Conservation (phyloP, 2,113 vertebrate species). For the Uria lomvia region DNA sequence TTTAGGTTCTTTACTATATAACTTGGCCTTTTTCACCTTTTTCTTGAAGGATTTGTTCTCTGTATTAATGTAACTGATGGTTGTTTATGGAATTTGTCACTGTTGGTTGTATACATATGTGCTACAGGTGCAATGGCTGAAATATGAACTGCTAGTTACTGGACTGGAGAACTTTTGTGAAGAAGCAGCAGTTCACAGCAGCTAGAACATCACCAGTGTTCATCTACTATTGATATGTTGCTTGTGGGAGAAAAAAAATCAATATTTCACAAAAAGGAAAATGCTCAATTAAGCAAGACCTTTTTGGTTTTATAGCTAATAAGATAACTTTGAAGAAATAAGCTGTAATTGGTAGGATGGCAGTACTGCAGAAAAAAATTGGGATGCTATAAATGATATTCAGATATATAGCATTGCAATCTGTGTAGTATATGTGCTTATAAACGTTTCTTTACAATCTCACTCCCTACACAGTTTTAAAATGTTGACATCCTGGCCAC, state of each 20-base stretch:
- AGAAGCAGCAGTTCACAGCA: background rate
- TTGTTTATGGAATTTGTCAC: background rate
- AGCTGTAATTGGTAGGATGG: constrained; percentile 50
- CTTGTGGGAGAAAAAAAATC: background rate
- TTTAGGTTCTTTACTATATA: background rate
- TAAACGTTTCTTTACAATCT: background rate
- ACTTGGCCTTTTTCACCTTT: background rate
- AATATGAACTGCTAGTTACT: background rate
- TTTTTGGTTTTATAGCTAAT: constrained; percentile 62
- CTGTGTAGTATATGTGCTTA: background rate
- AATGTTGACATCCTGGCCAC: background rate
- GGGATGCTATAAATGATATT: constrained; percentile 21
- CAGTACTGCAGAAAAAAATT: constrained; percentile 40
- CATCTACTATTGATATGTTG: background rate
- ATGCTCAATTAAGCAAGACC: constrained; percentile 42
- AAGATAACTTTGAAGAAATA: constrained; percentile 56
- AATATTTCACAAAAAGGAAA: constrained; percentile 58
- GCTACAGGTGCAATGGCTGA: background rate
- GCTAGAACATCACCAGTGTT: background rate
- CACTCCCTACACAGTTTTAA: background rate
- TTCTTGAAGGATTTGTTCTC: background rate
- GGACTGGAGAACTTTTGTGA: background rate
- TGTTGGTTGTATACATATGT: background rate
- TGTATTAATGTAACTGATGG: background rate
- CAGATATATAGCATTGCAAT: background rate